These are phyloP conservation scores for Ondatra zibethicus DNA, from an alignment of 2,113 vertebrate species.

Conservation along the genomic window DNA sequence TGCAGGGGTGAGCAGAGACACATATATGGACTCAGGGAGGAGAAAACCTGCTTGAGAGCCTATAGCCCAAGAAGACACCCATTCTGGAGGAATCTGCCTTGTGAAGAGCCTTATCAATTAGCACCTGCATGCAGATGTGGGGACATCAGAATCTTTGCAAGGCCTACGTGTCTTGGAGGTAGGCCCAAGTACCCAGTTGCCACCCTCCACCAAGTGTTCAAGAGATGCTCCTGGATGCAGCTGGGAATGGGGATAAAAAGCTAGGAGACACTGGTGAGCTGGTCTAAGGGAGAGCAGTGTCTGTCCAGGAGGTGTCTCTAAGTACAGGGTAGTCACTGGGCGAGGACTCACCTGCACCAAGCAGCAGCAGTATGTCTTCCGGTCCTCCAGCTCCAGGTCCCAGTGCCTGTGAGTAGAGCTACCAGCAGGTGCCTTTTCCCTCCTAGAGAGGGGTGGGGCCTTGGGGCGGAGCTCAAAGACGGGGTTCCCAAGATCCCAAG, in stretches of 20 bases:
- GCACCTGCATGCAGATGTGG: accelerated
- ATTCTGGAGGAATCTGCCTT: neutral
- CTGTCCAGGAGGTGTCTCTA: neutral
- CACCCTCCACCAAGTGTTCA: neutral
- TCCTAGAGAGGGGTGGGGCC: constrained; percentile 63
- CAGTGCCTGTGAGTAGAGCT: neutral
- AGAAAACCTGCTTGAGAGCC: neutral
- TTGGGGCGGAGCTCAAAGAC: constrained; percentile 54
- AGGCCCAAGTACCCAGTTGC: neutral
- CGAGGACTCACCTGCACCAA: constrained; percentile 62
- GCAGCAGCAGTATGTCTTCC: neutral
- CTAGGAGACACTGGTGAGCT: neutral
- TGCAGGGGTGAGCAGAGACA: neutral
- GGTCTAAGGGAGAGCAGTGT: no score
- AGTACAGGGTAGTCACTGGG: neutral
- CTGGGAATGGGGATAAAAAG: neutral
- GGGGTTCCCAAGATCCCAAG: constrained; percentile 34
- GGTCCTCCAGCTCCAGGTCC: neutral
- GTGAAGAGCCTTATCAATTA: neutral
- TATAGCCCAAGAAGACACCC: neutral
- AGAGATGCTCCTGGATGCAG: neutral
- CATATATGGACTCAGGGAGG: neutral
- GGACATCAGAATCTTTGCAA: neutral
- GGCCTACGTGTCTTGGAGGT: no score
- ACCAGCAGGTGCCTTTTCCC: constrained; percentile 58